Conservation (phyloP, 2,888 invertebrate genomes). For the Pristionchus fissidentatus region DNA sequence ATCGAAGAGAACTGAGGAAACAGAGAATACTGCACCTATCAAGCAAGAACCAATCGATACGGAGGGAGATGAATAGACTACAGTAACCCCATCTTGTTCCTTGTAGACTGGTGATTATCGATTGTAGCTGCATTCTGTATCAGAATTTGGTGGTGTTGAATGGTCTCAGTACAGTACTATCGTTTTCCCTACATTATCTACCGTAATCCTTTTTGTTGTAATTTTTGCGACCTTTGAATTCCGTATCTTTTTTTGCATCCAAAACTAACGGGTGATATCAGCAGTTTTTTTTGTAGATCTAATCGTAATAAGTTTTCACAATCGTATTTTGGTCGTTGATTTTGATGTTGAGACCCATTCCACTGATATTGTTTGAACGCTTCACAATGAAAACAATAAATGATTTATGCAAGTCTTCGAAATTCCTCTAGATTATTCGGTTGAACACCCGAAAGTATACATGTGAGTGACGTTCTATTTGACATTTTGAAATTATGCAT, state of each 20-base stretch:
- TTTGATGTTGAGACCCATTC: slow-evolving; percentile 10
- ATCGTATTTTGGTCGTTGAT: slow-evolving; percentile 3
- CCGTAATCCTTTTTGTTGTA: neutral
- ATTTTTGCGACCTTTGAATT: neutral
- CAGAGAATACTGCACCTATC: neutral
- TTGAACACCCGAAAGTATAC: neutral
- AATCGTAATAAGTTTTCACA: slow-evolving; percentile 15
- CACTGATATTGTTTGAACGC: neutral
- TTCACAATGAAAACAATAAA: neutral
- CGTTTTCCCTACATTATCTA: no score
- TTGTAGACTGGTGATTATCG: neutral
- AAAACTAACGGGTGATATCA: slow-evolving; percentile 6
- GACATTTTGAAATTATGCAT: no score
- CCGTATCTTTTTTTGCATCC: neutral
- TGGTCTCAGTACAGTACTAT: no score
- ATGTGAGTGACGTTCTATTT: no score
- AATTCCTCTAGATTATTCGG: slow-evolving; percentile 18
- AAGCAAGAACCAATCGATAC: slow-evolving; percentile 29
- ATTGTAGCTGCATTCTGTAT: no score
- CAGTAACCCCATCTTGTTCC: neutral
- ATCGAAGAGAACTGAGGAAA: slow-evolving; percentile 26
- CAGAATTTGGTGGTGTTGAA: no score
- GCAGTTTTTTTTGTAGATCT: slow-evolving; percentile 38
- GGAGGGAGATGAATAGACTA: slow-evolving; percentile 17
- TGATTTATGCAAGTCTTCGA: neutral